These are phyloP conservation scores for Ammodytes dubius DNA, from an alignment of 2,113 vertebrate species.

Conservation along the genomic window DNA sequence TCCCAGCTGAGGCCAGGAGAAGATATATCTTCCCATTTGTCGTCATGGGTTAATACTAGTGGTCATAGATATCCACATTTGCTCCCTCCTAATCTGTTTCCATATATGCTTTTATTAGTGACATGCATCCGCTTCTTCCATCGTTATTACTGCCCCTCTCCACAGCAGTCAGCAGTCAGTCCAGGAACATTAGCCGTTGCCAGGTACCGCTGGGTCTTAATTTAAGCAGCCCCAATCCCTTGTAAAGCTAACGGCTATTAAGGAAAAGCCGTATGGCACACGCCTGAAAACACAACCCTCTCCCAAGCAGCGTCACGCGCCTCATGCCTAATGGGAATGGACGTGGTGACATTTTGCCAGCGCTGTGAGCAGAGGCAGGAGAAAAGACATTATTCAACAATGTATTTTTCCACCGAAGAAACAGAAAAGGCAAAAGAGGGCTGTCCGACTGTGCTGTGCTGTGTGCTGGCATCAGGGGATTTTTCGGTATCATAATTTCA, in stretches of 20 bases:
- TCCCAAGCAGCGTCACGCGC: constrained; percentile 36
- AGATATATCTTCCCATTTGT: constrained; percentile 27
- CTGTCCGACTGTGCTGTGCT: constrained; percentile 15
- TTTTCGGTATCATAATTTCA: constrained; percentile 59
- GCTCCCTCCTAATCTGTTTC: constrained; percentile 34
- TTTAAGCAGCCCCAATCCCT: constrained; percentile 51
- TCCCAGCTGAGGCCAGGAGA: constrained; percentile 33
- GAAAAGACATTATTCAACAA: constrained; percentile 58
- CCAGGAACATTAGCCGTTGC: constrained; percentile 25
- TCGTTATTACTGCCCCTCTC: constrained; percentile 13
- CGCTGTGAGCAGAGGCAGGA: constrained; percentile 40
- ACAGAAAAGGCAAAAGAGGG: constrained; percentile 37
- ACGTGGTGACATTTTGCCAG: constrained; percentile 73
- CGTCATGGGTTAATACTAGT: constrained; percentile 1
- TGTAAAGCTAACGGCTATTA: constrained; percentile 60
- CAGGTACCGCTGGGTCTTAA: constrained; percentile 47
- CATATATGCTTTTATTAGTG: constrained; percentile 22
- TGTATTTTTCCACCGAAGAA: constrained; percentile 68
- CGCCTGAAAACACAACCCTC: constrained; percentile 55
- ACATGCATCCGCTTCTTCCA: not conserved
- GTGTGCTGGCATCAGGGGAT: constrained; percentile 39
- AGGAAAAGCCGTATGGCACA: constrained; percentile 44
- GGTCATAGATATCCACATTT: constrained; percentile 47
- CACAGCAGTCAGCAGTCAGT: constrained; percentile 28
- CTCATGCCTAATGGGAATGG: constrained; percentile 58